Evolutionary conservation across 1,140 invertebrate genomes (phyloP).

Genomic region (Tenebrio molitor): DNA sequence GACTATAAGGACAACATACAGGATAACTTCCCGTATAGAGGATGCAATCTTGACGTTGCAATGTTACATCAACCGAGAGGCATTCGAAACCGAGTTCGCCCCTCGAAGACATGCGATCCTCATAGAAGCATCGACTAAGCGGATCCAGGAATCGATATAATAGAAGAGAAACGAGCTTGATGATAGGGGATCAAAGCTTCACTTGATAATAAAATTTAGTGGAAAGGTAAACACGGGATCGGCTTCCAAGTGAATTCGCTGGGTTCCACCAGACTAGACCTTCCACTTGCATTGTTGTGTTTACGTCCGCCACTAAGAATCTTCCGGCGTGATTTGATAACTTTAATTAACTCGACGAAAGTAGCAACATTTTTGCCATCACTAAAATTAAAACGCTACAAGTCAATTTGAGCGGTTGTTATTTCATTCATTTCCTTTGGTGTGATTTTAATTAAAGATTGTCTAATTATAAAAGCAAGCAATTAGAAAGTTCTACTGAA

Average conservation of each 20-base stretch:
- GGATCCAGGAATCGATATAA: constrained; percentile 6
- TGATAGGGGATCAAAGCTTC: constrained; percentile 14
- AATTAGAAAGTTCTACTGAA: too few relatives aligned
- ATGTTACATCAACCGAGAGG: neutral
- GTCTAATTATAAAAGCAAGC: too few relatives aligned
- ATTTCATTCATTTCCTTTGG: too few relatives aligned
- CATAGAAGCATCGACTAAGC: neutral
- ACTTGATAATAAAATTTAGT: constrained; percentile 33
- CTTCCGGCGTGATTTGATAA: too few relatives aligned
- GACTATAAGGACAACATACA: constrained; percentile 46
- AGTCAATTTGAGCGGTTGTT: too few relatives aligned
- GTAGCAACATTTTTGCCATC: too few relatives aligned
- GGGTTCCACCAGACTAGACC: neutral
- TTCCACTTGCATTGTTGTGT: too few relatives aligned
- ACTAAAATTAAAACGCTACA: too few relatives aligned
- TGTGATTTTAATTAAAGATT: too few relatives aligned
- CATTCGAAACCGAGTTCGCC: neutral
- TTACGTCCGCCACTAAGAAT: too few relatives aligned
- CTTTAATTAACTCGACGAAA: too few relatives aligned
- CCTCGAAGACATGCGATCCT: neutral
- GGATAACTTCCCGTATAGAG: constrained; percentile 36
- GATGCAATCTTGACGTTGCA: constrained; percentile 42
- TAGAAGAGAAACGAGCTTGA: constrained; percentile 13
- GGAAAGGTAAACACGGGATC: constrained; percentile 9
- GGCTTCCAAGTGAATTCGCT: neutral